These are phyloP conservation scores for Galerucella pusilla DNA, from an alignment of 2,888 invertebrate species.

Conservation along the genomic window DNA sequence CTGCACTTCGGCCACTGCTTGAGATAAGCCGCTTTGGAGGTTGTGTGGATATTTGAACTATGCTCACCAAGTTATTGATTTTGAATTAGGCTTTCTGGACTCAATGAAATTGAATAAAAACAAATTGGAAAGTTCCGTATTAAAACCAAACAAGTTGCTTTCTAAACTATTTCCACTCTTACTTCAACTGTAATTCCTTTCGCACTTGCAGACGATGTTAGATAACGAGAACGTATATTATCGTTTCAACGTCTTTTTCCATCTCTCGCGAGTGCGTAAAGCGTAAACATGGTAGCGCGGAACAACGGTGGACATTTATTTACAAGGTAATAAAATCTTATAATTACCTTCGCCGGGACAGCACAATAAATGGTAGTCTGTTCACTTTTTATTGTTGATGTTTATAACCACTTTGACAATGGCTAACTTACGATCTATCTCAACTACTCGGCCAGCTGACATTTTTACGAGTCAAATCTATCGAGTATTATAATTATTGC, in stretches of 20 bases:
- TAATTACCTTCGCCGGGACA: slow-evolving; percentile 34
- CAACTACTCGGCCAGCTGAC: not conserved
- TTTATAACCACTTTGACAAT: slow-evolving; percentile 27
- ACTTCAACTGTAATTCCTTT: not conserved
- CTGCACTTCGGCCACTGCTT: too few species aligned
- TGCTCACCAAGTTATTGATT: too few species aligned
- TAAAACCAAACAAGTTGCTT: too few species aligned
- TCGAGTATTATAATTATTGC: too few species aligned
- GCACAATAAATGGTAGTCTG: slow-evolving; percentile 30
- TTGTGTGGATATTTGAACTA: too few species aligned
- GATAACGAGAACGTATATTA: not conserved
- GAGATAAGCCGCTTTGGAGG: too few species aligned
- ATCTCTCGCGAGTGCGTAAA: slow-evolving; percentile 17
- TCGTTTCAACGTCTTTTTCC: not conserved
- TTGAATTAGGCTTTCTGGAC: too few species aligned
- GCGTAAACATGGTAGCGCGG: slow-evolving; percentile 21
- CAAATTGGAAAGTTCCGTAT: too few species aligned
- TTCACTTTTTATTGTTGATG: slow-evolving; percentile 28
- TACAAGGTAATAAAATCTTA: slow-evolving; percentile 37
- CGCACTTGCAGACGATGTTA: not conserved
- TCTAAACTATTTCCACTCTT: not conserved
- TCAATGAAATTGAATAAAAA: too few species aligned
- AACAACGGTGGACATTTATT: slow-evolving; percentile 25
- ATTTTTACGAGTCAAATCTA: too few species aligned
- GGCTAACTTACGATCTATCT: not conserved